These are phyloP conservation scores for Cottoperca gobio DNA, from an alignment of 2,797 vertebrate species.

Conservation along the genomic window DNA sequence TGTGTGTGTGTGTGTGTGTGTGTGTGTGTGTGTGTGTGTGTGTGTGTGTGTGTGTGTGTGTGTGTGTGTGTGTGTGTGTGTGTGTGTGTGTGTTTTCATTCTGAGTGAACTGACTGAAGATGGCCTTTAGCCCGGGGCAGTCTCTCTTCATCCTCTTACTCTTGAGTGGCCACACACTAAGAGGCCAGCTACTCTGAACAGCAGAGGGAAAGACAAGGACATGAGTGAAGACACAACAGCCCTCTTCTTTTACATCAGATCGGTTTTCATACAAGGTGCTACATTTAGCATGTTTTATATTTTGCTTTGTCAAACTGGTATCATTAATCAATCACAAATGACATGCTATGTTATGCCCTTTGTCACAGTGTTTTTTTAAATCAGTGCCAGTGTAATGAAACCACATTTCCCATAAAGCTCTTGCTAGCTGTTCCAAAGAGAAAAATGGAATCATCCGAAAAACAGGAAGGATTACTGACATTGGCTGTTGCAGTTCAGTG, in stretches of 20 bases:
- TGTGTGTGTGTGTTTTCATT: slow-evolving; percentile 51
- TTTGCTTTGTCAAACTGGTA: background rate
- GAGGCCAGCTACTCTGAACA: slow-evolving; percentile 69
- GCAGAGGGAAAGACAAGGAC: slow-evolving; percentile 59
- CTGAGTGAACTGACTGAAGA: slow-evolving; percentile 78
- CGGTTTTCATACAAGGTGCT: slow-evolving; percentile 13
- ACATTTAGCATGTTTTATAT: background rate
- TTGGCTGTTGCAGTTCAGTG: background rate
- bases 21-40: slow-evolving; percentile 27
- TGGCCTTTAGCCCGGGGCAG: slow-evolving; percentile 81
- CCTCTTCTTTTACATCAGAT: slow-evolving; percentile 10
- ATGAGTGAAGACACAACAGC: slow-evolving; percentile 40
- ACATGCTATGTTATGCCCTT: background rate
- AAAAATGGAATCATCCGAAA: background rate
- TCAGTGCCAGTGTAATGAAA: background rate
- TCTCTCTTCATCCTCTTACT: slow-evolving; percentile 80
- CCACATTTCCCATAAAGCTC: background rate
- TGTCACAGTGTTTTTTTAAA: background rate
- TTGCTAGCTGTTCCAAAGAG: background rate
- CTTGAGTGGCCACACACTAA: slow-evolving; percentile 83
- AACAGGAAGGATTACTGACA: background rate
- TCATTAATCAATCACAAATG: background rate
- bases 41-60: slow-evolving; percentile 44
- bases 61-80: slow-evolving; percentile 50
- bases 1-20: slow-evolving; percentile 43